Evolutionary conservation across 2,888 invertebrate species (phyloP).

Genomic region (Hyles lineata): DNA sequence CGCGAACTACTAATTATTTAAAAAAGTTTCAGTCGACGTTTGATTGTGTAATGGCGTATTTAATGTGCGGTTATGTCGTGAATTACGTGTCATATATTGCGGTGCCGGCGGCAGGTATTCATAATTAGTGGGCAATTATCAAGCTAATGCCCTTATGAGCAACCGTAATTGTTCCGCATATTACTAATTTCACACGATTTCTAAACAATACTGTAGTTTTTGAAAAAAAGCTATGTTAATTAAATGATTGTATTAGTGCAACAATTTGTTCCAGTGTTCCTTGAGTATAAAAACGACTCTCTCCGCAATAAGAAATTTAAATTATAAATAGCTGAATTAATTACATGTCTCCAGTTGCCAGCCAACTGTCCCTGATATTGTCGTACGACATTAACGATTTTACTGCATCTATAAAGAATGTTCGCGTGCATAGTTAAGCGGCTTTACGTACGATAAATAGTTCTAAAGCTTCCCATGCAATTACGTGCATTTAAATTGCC

Average conservation of each 20-base stretch:
- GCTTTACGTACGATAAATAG: conserved; percentile 55
- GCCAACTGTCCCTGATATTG: conserved; percentile 52
- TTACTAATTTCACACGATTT: conserved; percentile 56
- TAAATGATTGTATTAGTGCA: background rate
- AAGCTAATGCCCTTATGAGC: conserved; percentile 53
- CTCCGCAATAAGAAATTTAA: conserved; percentile 33
- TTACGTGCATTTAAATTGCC: conserved; percentile 58
- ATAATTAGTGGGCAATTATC: conserved; percentile 62
- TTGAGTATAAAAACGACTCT: background rate
- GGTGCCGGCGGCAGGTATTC: conserved; percentile 55
- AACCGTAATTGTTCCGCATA: conserved; percentile 60
- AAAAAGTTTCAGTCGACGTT: conserved; percentile 40
- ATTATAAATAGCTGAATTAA: conserved; percentile 40
- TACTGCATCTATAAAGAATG: conserved; percentile 47
- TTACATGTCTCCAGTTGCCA: conserved; percentile 47
- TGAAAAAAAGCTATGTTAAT: conserved; percentile 1
- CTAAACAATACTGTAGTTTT: background rate
- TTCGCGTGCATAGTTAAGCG: conserved; percentile 60
- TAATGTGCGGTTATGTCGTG: conserved; percentile 48
- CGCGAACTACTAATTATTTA: conserved; percentile 44
- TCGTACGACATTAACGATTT: conserved; percentile 54
- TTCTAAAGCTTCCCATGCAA: conserved; percentile 65
- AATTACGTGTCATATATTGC: conserved; percentile 55
- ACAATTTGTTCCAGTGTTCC: background rate
- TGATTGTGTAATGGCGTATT: conserved; percentile 56